These are phyloP conservation scores for Sicus ferrugineus DNA, from an alignment of 2,888 invertebrate genomes.

Conservation along the genomic window DNA sequence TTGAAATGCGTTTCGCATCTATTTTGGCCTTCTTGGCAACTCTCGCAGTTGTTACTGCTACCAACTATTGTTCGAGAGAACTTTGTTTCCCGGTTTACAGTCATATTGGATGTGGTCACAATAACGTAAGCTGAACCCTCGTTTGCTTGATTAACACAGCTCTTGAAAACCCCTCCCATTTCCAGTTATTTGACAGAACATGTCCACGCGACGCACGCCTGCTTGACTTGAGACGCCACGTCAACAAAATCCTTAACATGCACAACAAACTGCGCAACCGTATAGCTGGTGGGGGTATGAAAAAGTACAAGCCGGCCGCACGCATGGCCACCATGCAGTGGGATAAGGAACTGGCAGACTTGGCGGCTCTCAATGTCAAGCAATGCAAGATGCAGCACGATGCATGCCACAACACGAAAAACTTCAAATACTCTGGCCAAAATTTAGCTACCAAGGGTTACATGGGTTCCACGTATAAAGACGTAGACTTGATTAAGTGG, in stretches of 20 bases:
- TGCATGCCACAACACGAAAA: constrained; percentile 49
- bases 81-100: neutral
- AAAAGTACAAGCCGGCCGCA: constrained; percentile 44
- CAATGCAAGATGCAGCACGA: constrained; percentile 51
- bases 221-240: neutral
- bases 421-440: constrained; percentile 51
- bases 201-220: neutral
- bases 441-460: constrained; percentile 44
- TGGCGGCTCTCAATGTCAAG: constrained; percentile 50
- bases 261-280: constrained; percentile 1
- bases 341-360: constrained; percentile 51
- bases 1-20: neutral
- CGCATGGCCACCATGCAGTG: constrained; percentile 56
- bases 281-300: neutral
- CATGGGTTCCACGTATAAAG: neutral
- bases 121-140: neutral
- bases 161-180: neutral
- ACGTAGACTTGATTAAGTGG: neutral
- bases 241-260: neutral
- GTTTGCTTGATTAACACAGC: neutral
- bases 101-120: neutral
- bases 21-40: neutral
- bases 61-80: neutral
- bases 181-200: neutral
- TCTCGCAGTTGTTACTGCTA: neutral